phyloP scores from a whole-genome alignment of 1,140 invertebrate species.

The Rhizoglyphus robini region DNA sequence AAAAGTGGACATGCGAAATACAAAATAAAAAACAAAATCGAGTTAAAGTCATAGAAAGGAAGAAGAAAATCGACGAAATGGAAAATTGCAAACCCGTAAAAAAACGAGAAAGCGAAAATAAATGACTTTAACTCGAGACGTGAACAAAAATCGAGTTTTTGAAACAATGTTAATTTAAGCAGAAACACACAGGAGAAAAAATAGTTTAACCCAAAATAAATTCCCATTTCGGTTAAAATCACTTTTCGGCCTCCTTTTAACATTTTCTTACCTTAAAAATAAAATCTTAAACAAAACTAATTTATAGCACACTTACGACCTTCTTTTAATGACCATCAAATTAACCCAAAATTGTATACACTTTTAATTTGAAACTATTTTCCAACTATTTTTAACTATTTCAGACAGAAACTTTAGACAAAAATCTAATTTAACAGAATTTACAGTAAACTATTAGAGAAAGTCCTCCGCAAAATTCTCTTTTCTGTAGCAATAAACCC shows the following conservation, averaged over 20 bases:
- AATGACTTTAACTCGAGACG: not conserved
- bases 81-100: not conserved
- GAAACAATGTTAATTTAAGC: not conserved
- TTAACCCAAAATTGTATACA: not conserved
- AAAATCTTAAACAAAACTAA: not conserved
- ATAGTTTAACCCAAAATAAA: not conserved
- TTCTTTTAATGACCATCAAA: not conserved
- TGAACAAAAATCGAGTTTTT: not conserved
- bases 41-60: not conserved
- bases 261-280: not conserved
- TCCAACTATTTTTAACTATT: not conserved
- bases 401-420: not conserved
- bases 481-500: not conserved
- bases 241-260: not conserved
- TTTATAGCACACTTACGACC: not conserved
- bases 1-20: not conserved
- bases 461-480: not conserved
- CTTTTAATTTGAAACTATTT: too few species aligned
- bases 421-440: not conserved
- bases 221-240: not conserved
- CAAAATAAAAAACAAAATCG: not conserved
- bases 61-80: not conserved
- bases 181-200: not conserved
- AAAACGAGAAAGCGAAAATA: not conserved
- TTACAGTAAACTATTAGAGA: not conserved